Conservation (phyloP, 2,113 vertebrate species). For the Mobula hypostoma region DNA sequence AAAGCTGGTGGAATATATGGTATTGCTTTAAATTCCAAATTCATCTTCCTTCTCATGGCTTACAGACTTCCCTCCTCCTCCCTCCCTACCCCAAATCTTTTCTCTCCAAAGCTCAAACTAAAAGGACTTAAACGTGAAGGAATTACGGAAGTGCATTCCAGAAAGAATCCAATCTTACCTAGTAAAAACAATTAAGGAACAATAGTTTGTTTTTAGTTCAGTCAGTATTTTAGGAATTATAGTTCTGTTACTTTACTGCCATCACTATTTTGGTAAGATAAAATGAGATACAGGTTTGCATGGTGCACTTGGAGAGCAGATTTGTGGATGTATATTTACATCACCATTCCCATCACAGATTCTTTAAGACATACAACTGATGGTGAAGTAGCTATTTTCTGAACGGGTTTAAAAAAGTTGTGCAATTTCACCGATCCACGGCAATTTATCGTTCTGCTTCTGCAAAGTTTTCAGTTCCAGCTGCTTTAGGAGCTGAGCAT, state of each 20-base stretch:
- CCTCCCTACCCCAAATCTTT: neutral
- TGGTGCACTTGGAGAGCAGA: neutral
- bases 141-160: neutral
- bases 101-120: neutral
- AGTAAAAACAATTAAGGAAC: neutral
- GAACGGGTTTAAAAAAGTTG: neutral
- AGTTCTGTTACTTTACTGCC: neutral
- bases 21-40: neutral
- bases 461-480: neutral
- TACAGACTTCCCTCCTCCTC: neutral
- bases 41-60: neutral
- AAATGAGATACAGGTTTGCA: neutral
- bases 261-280: neutral
- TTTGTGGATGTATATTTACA: neutral
- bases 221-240: neutral
- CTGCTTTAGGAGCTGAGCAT: neutral
- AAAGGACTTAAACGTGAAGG: neutral
- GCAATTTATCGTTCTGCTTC: neutral
- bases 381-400: neutral
- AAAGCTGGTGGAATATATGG: neutral
- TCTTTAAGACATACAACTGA: neutral
- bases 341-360: neutral
- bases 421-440: neutral
- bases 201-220: neutral
- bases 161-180: neutral